These are phyloP conservation scores for Drosophila virilis DNA, from an alignment of 1,140 invertebrate species.

Conservation along the genomic window DNA sequence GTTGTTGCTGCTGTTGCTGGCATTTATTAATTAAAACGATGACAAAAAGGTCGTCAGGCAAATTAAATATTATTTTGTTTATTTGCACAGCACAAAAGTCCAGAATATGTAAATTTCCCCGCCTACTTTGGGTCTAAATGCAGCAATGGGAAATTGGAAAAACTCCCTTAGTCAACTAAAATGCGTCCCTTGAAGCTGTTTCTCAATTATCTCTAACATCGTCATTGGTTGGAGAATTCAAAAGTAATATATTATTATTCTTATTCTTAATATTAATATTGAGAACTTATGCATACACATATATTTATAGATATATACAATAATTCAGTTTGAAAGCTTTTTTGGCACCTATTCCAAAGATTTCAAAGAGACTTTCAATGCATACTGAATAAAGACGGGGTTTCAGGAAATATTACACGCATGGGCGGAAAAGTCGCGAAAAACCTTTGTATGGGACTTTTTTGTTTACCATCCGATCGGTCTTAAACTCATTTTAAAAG, in stretches of 20 bases:
- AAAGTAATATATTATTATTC: background rate
- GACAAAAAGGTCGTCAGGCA: conserved; percentile 31
- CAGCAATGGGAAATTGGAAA: conserved; percentile 27
- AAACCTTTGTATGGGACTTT: too few relatives aligned
- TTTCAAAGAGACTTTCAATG: too few relatives aligned
- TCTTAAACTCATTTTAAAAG: too few relatives aligned
- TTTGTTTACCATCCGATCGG: too few relatives aligned
- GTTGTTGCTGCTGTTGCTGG: conserved; percentile 20
- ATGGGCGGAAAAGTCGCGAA: too few relatives aligned
- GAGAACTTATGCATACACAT: too few relatives aligned
- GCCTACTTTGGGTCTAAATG: conserved; percentile 25
- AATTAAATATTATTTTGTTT: conserved; percentile 34
- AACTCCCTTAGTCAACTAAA: conserved; percentile 28
- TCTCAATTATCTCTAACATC: background rate
- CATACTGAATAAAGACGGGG: too few relatives aligned
- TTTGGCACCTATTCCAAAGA: too few relatives aligned
- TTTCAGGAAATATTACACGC: too few relatives aligned
- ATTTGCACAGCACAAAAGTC: conserved; percentile 27
- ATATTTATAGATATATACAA: too few relatives aligned
- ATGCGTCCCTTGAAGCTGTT: conserved; percentile 1
- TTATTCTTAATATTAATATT: background rate
- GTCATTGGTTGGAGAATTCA: background rate
- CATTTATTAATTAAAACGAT: conserved; percentile 71
- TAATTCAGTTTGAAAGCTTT: too few relatives aligned
- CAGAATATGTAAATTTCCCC: conserved; percentile 37